Evolutionary conservation across 2,888 invertebrate genomes (phyloP).

Genomic region (Erebia palarica): DNA sequence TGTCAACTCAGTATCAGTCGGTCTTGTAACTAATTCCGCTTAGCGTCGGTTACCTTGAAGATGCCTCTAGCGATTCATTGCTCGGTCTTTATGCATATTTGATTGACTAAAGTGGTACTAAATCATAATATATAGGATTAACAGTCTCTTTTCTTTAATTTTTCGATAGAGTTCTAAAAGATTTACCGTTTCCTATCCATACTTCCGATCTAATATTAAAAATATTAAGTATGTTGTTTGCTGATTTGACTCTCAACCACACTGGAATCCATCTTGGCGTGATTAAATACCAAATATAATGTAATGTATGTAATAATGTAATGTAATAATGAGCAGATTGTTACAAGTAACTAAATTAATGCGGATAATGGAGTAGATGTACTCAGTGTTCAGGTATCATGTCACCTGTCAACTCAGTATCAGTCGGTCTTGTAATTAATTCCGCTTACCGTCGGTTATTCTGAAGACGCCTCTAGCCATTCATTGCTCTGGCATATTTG

Average conservation of each 20-base stretch:
- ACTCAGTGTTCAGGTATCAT: constrained; percentile 6
- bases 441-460: not conserved
- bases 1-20: not conserved
- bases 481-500: not conserved
- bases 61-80: not conserved
- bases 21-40: constrained; percentile 12
- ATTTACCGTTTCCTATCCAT: too few relatives aligned
- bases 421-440: constrained; percentile 7
- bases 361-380: not conserved
- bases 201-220: too few relatives aligned
- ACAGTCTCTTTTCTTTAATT: too few relatives aligned
- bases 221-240: too few relatives aligned
- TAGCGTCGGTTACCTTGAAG: not conserved
- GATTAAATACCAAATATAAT: too few relatives aligned
- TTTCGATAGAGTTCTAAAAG: too few relatives aligned
- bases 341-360: not conserved
- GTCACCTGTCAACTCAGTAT: constrained; percentile 6
- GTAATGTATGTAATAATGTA: too few relatives aligned
- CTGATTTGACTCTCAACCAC: too few relatives aligned
- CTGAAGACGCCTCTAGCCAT: not conserved
- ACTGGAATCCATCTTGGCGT: too few relatives aligned
- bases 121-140: too few relatives aligned
- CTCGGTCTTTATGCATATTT: not conserved
- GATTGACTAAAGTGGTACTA: too few relatives aligned
- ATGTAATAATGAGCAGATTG: too few relatives aligned